Evolutionary conservation across 2,797 vertebrate species (phyloP).

Genomic region (Tinamus major): DNA sequence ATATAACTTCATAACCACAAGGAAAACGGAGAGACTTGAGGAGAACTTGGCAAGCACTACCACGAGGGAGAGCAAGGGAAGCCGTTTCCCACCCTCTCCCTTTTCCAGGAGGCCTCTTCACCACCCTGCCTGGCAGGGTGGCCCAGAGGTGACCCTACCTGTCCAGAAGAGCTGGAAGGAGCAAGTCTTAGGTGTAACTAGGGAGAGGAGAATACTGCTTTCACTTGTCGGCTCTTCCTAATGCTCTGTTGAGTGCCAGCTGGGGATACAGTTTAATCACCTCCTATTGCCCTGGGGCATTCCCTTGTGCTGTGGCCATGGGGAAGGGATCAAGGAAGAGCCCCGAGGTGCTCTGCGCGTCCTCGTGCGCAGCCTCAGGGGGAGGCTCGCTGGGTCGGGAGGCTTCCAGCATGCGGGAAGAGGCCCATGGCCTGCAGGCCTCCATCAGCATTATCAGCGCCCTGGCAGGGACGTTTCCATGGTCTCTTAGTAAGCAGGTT

Average conservation of each 20-base stretch:
- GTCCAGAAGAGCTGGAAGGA: background rate
- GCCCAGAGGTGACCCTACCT: background rate
- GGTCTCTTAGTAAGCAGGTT: background rate
- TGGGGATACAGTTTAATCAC: background rate
- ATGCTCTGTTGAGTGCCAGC: background rate
- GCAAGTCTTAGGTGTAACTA: background rate
- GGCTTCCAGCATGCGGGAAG: background rate
- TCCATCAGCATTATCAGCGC: background rate
- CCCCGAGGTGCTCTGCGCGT: background rate
- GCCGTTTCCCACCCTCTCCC: background rate
- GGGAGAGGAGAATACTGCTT: background rate
- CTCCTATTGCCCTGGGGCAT: background rate
- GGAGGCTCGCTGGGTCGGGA: background rate
- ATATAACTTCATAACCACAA: background rate
- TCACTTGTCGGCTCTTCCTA: background rate
- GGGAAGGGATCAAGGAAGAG: rapidly evolving
- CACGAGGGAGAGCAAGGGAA: background rate
- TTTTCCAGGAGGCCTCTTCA: background rate
- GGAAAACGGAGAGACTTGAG: background rate
- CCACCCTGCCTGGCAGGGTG: background rate
- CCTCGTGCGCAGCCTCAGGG: no score
- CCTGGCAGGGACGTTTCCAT: background rate
- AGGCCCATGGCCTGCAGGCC: rapidly evolving
- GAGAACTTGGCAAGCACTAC: background rate
- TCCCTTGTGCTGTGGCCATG: rapidly evolving